Conservation (phyloP, 2,888 invertebrate species). For the Apamea anceps region DNA sequence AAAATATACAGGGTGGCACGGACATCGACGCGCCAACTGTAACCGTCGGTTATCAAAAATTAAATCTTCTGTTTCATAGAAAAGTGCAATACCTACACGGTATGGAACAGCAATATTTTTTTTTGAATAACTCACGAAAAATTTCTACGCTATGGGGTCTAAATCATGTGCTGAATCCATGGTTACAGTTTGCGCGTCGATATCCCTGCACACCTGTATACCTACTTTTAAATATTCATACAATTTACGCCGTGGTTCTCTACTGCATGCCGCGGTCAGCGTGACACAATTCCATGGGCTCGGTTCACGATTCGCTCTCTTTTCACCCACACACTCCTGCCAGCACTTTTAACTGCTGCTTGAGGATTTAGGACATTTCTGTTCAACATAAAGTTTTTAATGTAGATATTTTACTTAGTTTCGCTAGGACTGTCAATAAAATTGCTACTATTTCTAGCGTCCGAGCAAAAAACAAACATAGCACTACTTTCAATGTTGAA, state of each 20-base stretch:
- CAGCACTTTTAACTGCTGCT: constrained; percentile 53
- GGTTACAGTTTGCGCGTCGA: too few species aligned
- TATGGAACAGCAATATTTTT: too few species aligned
- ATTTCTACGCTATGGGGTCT: too few species aligned
- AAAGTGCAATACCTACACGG: too few species aligned
- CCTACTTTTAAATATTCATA: neutral
- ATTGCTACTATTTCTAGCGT: neutral
- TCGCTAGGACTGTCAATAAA: neutral
- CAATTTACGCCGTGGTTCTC: constrained; percentile 48
- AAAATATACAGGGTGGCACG: too few species aligned
- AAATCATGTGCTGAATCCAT: too few species aligned
- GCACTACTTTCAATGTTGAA: neutral
- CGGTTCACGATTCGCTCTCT: constrained; percentile 69
- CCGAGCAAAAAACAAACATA: neutral
- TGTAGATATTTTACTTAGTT: neutral
- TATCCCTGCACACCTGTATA: too few species aligned
- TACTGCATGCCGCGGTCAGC: constrained; percentile 56
- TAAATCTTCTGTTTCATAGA: too few species aligned
- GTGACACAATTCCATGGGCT: constrained; percentile 75
- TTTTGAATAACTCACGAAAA: too few species aligned
- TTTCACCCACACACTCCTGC: constrained; percentile 69
- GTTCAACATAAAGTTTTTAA: constrained; percentile 13
- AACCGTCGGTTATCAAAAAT: too few species aligned
- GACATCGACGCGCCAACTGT: too few species aligned
- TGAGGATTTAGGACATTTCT: constrained; percentile 28